phyloP scores from a whole-genome alignment of 2,888 invertebrate genomes.

The Pheosia gnoma region DNA sequence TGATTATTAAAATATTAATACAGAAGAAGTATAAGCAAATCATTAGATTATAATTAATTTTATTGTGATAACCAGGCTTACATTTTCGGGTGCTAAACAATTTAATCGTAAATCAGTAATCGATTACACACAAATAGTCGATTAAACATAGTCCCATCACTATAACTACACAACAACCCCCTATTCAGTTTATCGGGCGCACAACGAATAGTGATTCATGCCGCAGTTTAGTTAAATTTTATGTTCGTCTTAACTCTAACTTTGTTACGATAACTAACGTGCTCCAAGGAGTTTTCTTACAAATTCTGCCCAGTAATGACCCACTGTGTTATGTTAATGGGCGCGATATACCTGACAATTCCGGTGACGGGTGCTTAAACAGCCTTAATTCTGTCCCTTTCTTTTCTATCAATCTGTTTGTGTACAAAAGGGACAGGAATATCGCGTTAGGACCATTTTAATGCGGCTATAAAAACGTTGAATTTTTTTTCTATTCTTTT shows the following conservation, averaged over 20 bases:
- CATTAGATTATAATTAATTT: too few relatives aligned
- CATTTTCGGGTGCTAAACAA: background rate
- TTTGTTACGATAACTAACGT: constrained; percentile 24
- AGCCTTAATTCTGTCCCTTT: constrained; percentile 25
- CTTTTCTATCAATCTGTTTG: constrained; percentile 19
- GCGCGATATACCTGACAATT: constrained; percentile 31
- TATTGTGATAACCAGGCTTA: too few relatives aligned
- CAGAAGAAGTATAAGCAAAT: too few relatives aligned
- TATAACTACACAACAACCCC: constrained; percentile 14
- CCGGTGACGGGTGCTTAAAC: constrained; percentile 26
- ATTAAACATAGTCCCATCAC: constrained; percentile 12
- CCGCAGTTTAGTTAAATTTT: constrained; percentile 20
- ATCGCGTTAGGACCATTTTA: too few relatives aligned
- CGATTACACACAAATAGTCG: background rate
- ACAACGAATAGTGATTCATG: constrained; percentile 32
- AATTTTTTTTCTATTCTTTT: too few relatives aligned
- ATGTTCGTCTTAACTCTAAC: constrained; percentile 14
- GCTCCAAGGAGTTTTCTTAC: constrained; percentile 28
- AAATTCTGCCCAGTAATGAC: constrained; percentile 42
- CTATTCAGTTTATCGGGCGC: constrained; percentile 28
- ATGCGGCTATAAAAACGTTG: too few relatives aligned
- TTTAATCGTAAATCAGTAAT: background rate
- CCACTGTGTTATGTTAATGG: constrained; percentile 32
- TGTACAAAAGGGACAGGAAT: constrained; percentile 21
- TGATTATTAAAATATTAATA: too few relatives aligned